These are phyloP conservation scores for Ophonus ardosiacus DNA, from an alignment of 2,888 invertebrate genomes.

Conservation along the genomic window DNA sequence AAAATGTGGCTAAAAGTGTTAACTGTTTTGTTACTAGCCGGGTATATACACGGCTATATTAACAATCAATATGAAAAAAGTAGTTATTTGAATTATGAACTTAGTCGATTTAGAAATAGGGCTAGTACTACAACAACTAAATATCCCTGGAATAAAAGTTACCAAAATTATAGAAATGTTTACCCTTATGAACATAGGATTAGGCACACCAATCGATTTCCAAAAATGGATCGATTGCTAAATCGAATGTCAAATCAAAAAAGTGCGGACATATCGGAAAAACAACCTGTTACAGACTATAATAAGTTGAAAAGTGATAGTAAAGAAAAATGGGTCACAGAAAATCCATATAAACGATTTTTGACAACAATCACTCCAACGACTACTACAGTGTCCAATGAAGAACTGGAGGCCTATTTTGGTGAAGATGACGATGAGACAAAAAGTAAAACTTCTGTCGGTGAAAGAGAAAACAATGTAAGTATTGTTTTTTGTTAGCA, in stretches of 20 bases:
- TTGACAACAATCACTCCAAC: not conserved
- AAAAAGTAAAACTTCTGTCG: constrained; percentile 3
- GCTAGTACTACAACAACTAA: constrained; percentile 24
- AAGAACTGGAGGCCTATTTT: constrained; percentile 29
- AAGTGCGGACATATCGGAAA: constrained; percentile 4
- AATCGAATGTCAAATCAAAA: constrained; percentile 32
- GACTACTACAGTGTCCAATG: constrained; percentile 12
- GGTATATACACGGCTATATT: constrained; percentile 20
- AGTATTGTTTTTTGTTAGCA: not conserved
- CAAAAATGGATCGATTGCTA: constrained; percentile 52
- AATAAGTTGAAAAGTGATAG: constrained; percentile 29
- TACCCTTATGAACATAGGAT: constrained; percentile 30
- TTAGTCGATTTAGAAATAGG: constrained; percentile 47
- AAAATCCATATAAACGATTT: constrained; percentile 23
- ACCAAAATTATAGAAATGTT: constrained; percentile 30
- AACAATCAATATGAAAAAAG: constrained; percentile 9
- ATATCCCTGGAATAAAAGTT: constrained; percentile 43
- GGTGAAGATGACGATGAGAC: constrained; percentile 3
- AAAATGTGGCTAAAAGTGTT: constrained; percentile 54
- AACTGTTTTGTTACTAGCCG: constrained; percentile 29
- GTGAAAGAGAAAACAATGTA: constrained; percentile 7
- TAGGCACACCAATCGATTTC: constrained; percentile 52
- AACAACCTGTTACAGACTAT: not conserved
- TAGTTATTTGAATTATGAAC: constrained; percentile 52
- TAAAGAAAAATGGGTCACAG: constrained; percentile 40